These are phyloP conservation scores for Agonopterix arenella DNA, from an alignment of 2,888 invertebrate genomes.

Conservation along the genomic window DNA sequence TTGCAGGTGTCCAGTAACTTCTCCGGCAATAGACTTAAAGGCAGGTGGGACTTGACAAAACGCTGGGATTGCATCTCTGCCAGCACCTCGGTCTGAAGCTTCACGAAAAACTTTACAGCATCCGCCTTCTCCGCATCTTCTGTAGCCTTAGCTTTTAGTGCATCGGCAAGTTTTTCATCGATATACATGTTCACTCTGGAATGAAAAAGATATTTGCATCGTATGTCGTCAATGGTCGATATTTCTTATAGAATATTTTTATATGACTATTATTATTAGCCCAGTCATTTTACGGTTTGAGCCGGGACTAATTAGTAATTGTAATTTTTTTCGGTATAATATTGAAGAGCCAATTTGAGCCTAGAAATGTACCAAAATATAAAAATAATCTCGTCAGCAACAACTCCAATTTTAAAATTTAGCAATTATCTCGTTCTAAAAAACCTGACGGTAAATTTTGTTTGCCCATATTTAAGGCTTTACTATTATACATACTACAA, in stretches of 20 bases:
- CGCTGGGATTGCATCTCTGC: constrained; percentile 16
- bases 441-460: too few relatives aligned
- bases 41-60: constrained; percentile 77
- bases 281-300: too few relatives aligned
- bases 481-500: too few relatives aligned
- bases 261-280: too few relatives aligned
- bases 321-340: too few relatives aligned
- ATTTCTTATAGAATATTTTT: background rate
- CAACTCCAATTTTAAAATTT: too few relatives aligned
- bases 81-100: background rate
- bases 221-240: background rate
- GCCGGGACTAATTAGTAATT: too few relatives aligned
- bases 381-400: too few relatives aligned
- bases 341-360: too few relatives aligned
- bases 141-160: background rate
- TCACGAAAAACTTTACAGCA: constrained; percentile 13
- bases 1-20: constrained; percentile 62
- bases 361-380: too few relatives aligned
- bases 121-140: background rate
- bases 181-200: background rate
- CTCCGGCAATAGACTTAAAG: constrained; percentile 80
- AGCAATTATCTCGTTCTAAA: too few relatives aligned
- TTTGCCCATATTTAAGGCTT: too few relatives aligned
- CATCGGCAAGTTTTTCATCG: background rate
- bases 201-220: background rate